phyloP scores from a whole-genome alignment of 2,113 vertebrate genomes.

The Grus americana region DNA sequence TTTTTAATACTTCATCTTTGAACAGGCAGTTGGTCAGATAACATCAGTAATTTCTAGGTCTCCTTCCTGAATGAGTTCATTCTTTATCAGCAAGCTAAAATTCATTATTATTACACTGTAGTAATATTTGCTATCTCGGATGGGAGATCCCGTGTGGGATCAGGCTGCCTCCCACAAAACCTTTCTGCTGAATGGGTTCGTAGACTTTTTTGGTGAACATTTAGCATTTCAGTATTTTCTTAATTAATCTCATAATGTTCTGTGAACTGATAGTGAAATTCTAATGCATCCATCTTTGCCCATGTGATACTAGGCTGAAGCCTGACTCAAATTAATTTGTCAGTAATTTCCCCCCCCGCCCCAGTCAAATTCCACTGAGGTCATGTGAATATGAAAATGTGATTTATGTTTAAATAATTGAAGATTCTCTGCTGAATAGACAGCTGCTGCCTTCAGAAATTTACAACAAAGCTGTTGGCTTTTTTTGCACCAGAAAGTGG shows the following conservation, averaged over 20 bases:
- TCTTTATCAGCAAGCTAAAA: slow-evolving; percentile 16
- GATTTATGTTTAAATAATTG: background rate
- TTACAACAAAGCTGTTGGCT: background rate
- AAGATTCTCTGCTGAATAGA: background rate
- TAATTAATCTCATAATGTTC: slow-evolving; percentile 17
- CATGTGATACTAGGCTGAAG: background rate
- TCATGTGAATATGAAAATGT: background rate
- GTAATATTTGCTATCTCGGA: slow-evolving; percentile 20
- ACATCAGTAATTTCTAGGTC: slow-evolving; percentile 35
- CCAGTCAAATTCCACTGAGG: background rate
- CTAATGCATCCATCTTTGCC: background rate
- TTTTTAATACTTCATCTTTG: slow-evolving; percentile 1
- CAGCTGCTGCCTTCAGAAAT: background rate
- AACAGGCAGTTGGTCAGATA: background rate
- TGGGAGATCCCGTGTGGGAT: background rate
- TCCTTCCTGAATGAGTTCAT: slow-evolving; percentile 4
- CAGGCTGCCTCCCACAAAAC: background rate
- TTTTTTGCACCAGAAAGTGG: background rate
- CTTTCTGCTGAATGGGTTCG: background rate
- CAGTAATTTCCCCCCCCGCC: background rate
- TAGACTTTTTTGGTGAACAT: background rate
- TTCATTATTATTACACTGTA: background rate
- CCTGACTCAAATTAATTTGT: slow-evolving; percentile 19
- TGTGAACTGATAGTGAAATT: background rate
- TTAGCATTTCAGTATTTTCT: background rate